phyloP scores from a whole-genome alignment of 2,888 invertebrate genomes.

The Trissoscelio sp. region DNA sequence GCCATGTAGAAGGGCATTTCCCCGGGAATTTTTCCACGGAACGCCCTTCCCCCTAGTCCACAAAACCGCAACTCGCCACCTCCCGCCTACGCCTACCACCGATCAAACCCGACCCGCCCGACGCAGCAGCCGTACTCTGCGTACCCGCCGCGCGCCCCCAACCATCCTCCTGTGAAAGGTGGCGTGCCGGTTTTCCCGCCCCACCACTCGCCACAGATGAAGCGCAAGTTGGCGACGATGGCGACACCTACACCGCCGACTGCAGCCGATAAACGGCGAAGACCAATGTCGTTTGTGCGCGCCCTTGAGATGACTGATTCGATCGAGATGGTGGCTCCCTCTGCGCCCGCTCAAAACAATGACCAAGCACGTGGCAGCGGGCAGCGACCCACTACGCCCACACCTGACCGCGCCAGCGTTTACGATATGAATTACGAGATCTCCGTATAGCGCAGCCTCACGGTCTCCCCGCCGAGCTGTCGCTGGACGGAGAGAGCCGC shows the following conservation, averaged over 20 bases:
- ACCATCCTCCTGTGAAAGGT: slow-evolving; percentile 87
- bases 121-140: slow-evolving; percentile 84
- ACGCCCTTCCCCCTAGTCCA: slow-evolving; percentile 31
- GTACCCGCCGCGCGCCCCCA: slow-evolving; percentile 83
- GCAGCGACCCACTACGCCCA: slow-evolving; percentile 85
- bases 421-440: slow-evolving; percentile 98
- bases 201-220: slow-evolving; percentile 80
- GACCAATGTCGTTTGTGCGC: slow-evolving; percentile 95
- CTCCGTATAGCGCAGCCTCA: slow-evolving; percentile 90
- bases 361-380: slow-evolving; percentile 69
- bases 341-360: slow-evolving; percentile 75
- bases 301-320: slow-evolving; percentile 95
- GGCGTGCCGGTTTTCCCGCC: slow-evolving; percentile 89
- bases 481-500: slow-evolving; percentile 79
- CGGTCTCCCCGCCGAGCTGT: slow-evolving; percentile 77
- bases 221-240: slow-evolving; percentile 77
- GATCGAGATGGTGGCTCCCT: slow-evolving; percentile 89
- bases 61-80: slow-evolving; percentile 23
- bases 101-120: slow-evolving; percentile 91
- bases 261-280: slow-evolving; percentile 84
- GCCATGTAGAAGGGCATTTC: slow-evolving; percentile 92
- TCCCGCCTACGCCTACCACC: slow-evolving; percentile 84
- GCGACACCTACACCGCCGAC: slow-evolving; percentile 83
- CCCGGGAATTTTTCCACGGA: slow-evolving; percentile 85
- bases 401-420: slow-evolving; percentile 94